Evolutionary conservation across 2,888 invertebrate genomes (phyloP).

Genomic region (Amblyjoppa proteus): DNA sequence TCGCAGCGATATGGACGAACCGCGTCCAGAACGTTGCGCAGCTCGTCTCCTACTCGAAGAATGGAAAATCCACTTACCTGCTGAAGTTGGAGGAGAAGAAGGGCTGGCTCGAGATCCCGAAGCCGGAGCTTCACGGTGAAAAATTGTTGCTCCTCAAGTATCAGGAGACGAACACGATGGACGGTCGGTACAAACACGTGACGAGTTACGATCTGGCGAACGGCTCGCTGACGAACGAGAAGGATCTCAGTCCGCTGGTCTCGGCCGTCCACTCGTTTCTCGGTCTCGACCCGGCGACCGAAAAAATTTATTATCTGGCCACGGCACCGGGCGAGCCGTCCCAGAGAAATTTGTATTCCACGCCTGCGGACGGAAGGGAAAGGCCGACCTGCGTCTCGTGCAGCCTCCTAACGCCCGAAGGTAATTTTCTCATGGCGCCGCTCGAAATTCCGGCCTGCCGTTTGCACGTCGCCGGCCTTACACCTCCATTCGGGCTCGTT

Average conservation of each 20-base stretch:
- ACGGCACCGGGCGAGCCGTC: conserved; percentile 89
- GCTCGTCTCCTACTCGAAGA: conserved; percentile 87
- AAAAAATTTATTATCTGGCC: conserved; percentile 89
- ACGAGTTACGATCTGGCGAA: conserved; percentile 72
- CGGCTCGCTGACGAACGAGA: conserved; percentile 68
- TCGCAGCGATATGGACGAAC: conserved; percentile 93
- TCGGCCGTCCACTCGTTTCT: conserved; percentile 73
- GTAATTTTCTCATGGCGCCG: conserved; percentile 73
- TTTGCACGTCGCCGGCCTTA: conserved; percentile 1
- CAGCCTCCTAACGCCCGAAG: conserved; percentile 86
- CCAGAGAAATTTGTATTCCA: conserved; percentile 88
- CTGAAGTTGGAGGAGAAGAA: conserved; percentile 87
- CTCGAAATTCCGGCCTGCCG: conserved; percentile 20
- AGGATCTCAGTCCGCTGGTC: conserved; percentile 76
- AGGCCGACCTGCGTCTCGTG: conserved; percentile 90
- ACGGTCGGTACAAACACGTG: conserved; percentile 81
- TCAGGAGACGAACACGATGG: conserved; percentile 75
- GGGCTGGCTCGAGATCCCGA: conserved; percentile 90
- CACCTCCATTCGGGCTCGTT: background rate
- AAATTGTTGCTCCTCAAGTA: conserved; percentile 83
- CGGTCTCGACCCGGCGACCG: conserved; percentile 72
- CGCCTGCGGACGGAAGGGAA: conserved; percentile 85
- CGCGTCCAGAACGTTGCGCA: conserved; percentile 92
- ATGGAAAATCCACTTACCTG: conserved; percentile 76
- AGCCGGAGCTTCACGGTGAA: conserved; percentile 86